Evolutionary conservation across 1,140 invertebrate genomes (phyloP), one percentile per base, ranked within the genome.

Genomic region (Episyrphus balteatus): DNA sequence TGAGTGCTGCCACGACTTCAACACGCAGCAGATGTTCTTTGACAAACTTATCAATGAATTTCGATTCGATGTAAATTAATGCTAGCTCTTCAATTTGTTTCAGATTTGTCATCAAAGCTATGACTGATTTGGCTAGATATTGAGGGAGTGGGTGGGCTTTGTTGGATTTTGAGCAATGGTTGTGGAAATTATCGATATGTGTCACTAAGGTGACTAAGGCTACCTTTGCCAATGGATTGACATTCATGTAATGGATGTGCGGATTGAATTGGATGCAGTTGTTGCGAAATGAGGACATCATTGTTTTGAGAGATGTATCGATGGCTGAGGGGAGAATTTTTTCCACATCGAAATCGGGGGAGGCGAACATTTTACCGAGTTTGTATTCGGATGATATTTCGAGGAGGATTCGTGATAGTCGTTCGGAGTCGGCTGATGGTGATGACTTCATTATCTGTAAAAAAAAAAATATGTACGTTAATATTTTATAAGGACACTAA

Each of bases 221-320:
- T 31, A 60, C 58, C 37, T 59, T 63, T 33, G 58, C 58, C 52
- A 68, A 47, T 36, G 62, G 61, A 48, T 61, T 55, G 50, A 55
- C 44, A 43, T 66, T 62, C 58, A 68, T 62, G 50, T 68, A 68
- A 55, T 65, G 62, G 42, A 68, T 62, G 48, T 68, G 66, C 14
- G 66, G 61, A 37, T 64, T 61, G 58, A 63, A 56, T 46, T 68
- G 65, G 30, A 68, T 62, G 55, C 66, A 68, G 36, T 66, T 57
- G 44, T 65, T 58, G 44, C 55, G 55, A 44, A 68, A 68, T 39
- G 46, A 44, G 17, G 47, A 39, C 44, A 62, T 10, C 66, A 68
- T 68, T 18, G 56, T 45, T 19, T 50, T 39, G 14, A 68, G 50
- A 1, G 65, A 54, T n/a, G 54, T 56, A 1, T 53, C 26, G 3